Conservation (phyloP, 2,797 vertebrate species). For the Paratrypauchen microcephalus region DNA sequence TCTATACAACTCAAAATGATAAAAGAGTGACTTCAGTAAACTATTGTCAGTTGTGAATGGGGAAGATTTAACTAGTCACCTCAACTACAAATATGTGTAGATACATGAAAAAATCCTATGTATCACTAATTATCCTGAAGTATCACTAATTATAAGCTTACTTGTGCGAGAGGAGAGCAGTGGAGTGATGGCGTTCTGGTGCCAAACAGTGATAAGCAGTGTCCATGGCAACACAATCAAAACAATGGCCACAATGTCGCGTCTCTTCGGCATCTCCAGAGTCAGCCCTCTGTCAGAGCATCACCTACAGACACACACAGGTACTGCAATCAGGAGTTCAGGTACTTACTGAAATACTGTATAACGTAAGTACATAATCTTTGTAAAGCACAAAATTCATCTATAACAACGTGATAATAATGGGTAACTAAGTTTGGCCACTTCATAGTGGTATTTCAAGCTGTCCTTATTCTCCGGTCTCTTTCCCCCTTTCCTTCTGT, state of each 20-base stretch:
- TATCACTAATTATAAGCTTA: slow-evolving; percentile 21
- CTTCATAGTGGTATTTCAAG: no score
- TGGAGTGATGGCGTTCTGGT: slow-evolving; percentile 79
- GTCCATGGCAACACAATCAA: slow-evolving; percentile 90
- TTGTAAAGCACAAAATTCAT: no score
- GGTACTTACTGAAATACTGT: no score
- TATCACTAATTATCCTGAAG: no score
- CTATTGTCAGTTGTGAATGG: background rate
- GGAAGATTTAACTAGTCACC: background rate
- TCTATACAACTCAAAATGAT: background rate
- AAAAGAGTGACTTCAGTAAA: background rate
- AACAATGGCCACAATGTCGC: slow-evolving; percentile 85
- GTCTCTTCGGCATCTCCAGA: slow-evolving; percentile 86
- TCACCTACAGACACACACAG: slow-evolving; percentile 41
- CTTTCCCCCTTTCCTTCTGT: no score
- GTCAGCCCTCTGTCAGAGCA: slow-evolving; percentile 57
- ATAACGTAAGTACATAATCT: no score
- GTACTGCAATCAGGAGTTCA: background rate
- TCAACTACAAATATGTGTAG: background rate
- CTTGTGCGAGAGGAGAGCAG: slow-evolving; percentile 74
- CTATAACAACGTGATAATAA: no score
- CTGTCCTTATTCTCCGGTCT: no score
- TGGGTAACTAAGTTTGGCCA: no score
- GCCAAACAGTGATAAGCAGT: slow-evolving; percentile 88
- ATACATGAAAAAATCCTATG: background rate